Evolutionary conservation across 2,888 invertebrate species (phyloP), one percentile per base, ranked within the genome.

Genomic region (Fissipunctia ypsillon): DNA sequence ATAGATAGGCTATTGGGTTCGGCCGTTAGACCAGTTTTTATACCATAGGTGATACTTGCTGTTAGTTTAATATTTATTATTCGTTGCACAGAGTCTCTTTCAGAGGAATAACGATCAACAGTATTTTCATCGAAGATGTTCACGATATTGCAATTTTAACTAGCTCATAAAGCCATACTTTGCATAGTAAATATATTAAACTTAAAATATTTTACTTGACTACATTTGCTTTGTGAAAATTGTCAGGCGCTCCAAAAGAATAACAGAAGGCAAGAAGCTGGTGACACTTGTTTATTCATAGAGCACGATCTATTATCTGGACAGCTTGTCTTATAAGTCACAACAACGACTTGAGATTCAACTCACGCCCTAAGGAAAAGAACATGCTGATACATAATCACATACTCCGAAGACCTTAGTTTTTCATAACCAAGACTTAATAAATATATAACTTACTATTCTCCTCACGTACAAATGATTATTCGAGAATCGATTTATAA

Each of bases 401-500:
- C 50, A 66, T 65, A 66, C n/a, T 57, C 48, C 19, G 16, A 41
- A 54, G n/a, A 56, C 22, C 9, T 16, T 25, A 66, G 65, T 81
- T 83, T 81, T 79, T 70, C 31, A 73, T 73, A 84, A 43, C 50
- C 52, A 50, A 59, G 28, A 56, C 56, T 48, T 69, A 76, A 81
- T 84, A 72, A 64, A 82, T 66, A 43, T 38, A 66, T 19, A n/a
- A 69, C n/a, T 64, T 72, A 78, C 57, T 76, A 84, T 80, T 86
- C 75, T 14, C 3, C 50, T 45, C 86, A 80, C 86, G 81, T 73
- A 48, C 52, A 50, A 43, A 78, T 72, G 43, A 43, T 77, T 78
- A 85, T 80, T 69, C 80, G n/a, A 73, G 73, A 85, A 87, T 87
- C 86, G 87, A 86, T 86, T 76, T 81, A 80, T 78, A 86, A 86